A percentile compares a stretch with the other conserved stretches of the same genome.
Evolutionary conservation across 2,113 vertebrate genomes (phyloP).

Genomic region (Neolamprologus kungweensis): DNA sequence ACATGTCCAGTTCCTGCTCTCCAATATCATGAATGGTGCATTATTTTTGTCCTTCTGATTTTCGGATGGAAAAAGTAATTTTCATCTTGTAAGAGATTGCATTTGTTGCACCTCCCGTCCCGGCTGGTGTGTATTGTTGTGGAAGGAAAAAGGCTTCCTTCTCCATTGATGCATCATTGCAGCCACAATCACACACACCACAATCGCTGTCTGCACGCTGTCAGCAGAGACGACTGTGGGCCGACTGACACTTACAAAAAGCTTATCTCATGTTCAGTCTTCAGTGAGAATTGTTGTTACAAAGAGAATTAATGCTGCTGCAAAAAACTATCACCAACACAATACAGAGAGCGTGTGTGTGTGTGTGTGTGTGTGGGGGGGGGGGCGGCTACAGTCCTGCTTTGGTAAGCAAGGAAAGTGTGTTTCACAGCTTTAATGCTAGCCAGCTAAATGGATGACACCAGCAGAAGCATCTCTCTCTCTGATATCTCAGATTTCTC

Average conservation of each 20-base stretch:
- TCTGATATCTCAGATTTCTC: not conserved
- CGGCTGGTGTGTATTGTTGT: slow-evolving; percentile 46
- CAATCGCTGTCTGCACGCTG: slow-evolving; percentile 45
- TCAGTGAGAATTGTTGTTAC: not conserved
- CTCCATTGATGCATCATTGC: slow-evolving; percentile 63
- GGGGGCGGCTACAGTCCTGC: not conserved
- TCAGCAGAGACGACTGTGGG: slow-evolving; percentile 55
- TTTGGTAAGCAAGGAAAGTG: slow-evolving; percentile 1
- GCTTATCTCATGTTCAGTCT: slow-evolving; percentile 19
- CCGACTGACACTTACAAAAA: slow-evolving; percentile 53
- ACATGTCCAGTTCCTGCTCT: slow-evolving; percentile 38
- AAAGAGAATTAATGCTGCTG: not conserved
- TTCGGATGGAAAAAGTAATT: slow-evolving; percentile 68
- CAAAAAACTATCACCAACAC: not conserved
- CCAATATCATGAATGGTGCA: slow-evolving; percentile 56
- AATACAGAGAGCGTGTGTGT: not conserved
- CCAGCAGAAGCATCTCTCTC: not conserved
- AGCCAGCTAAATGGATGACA: not conserved
- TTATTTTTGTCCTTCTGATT: slow-evolving; percentile 67
- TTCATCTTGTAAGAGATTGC: slow-evolving; percentile 63
- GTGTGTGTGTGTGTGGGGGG: accelerated
- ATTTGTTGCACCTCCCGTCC: slow-evolving; percentile 30
- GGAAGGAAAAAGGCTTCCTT: slow-evolving; percentile 44
- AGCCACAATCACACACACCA: slow-evolving; percentile 10
- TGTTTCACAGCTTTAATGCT: slow-evolving; percentile 4